Base-by-base conservation (phyloP, 2,797 vertebrate species). In the Bradypodion pumilum region DNA sequence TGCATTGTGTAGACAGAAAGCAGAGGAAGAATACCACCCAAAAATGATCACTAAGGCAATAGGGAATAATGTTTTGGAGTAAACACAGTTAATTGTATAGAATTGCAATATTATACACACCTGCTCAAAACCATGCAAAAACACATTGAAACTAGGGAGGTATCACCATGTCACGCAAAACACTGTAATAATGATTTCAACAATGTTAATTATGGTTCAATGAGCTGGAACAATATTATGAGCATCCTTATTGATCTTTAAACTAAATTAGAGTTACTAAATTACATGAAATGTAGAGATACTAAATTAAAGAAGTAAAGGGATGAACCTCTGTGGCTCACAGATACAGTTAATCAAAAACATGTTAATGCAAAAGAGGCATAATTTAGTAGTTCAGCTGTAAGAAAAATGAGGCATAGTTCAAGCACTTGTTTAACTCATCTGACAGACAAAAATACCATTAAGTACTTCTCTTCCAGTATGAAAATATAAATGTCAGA, bases 381-480 rank as follows among this genome's bases (percentile, higher is more conserved):
- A 81, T 59, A 84, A 77, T 60, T 63, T 82, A 62, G 66, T 82
- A 85, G 23, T 75, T 9, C 46, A 88, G 85, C 70, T 40, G 7
- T 0, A 49, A 32, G 9, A 82, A 87, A 88, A 91, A 85, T 52
- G 40, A 75, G 59, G 1, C 59, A 75, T 32, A 78, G 12, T 69
- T 85, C 85, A 85, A 82, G 7, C 40, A 32, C 3, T 27, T 69
- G 37, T 1, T 86, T 80, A 37, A 80, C 81, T 40, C 27, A 35
- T 74, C 5, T 7, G 4, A 35, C 72, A 79, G 65, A n/a, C 2
- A 27, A 75, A 70, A 87, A 87, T 80, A 72, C 0, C n/a, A 59
- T 72, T 88, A 35, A 78, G 12, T 3, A 37, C 9, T 87, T 79
- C 3, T 1, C 1, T 37, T 84, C 21, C 79, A 81, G 74, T 82